Evolutionary conservation across 2,797 vertebrate species (phyloP).

Genomic region (Amazonetta brasiliensis): DNA sequence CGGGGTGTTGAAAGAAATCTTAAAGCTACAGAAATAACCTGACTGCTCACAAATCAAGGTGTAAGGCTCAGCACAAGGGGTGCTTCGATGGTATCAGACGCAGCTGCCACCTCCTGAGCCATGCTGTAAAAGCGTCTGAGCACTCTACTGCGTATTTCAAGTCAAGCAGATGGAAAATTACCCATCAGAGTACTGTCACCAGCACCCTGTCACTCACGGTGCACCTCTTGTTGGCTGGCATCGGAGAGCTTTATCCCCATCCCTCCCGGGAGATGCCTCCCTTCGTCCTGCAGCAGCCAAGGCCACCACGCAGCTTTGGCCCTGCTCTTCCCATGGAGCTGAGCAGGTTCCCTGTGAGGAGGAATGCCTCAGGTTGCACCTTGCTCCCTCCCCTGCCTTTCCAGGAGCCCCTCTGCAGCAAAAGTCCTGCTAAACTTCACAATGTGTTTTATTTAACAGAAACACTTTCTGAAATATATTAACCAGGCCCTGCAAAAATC

Average conservation of each 20-base stretch:
- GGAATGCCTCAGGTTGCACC: not conserved
- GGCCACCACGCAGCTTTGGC: not conserved
- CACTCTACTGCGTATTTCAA: fast-evolving
- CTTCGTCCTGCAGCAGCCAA: not conserved
- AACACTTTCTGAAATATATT: not conserved
- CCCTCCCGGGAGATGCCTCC: fast-evolving
- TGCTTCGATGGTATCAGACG: fast-evolving
- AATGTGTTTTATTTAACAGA: not conserved
- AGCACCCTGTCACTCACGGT: fast-evolving
- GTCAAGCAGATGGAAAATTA: not conserved
- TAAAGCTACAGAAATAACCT: fast-evolving
- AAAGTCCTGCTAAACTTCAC: not conserved
- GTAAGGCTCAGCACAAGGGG: fast-evolving
- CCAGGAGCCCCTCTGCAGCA: not conserved
- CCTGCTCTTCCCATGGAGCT: not conserved
- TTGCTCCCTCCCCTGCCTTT: not conserved
- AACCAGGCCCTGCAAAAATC: not conserved
- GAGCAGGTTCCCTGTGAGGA: no score
- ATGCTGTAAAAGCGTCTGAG: fast-evolving
- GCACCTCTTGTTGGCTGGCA: fast-evolving
- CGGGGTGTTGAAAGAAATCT: not conserved
- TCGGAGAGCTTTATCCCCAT: not conserved
- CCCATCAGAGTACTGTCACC: fast-evolving
- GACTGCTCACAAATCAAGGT: not conserved
- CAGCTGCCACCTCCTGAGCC: not conserved